phyloP scores from a whole-genome alignment of 2,797 vertebrate genomes.

The Zalophus californianus region DNA sequence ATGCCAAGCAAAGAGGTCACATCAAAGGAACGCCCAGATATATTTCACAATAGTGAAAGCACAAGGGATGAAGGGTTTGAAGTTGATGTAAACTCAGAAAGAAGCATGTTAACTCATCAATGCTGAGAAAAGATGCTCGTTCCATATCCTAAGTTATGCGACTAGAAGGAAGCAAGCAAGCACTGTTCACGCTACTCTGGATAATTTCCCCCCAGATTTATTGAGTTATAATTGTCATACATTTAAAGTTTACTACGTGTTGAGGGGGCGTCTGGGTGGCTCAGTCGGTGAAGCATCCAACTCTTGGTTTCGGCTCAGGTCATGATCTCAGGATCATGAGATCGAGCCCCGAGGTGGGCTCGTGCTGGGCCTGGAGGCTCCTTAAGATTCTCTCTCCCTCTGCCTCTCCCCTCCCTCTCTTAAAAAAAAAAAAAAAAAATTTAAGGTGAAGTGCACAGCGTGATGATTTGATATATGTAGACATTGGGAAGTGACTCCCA shows the following conservation, averaged over 20 bases:
- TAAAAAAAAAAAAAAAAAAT: not conserved
- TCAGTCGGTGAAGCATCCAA: not conserved
- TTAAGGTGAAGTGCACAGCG: not conserved
- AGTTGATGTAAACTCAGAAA: not conserved
- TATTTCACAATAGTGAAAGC: not conserved
- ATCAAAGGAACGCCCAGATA: not conserved
- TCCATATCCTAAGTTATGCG: not conserved
- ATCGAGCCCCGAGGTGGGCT: not conserved
- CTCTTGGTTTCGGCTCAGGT: not conserved
- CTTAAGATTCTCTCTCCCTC: not conserved
- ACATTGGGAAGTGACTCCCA: not conserved
- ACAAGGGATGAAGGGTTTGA: not conserved
- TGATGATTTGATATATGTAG: not conserved
- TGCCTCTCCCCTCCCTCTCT: not conserved
- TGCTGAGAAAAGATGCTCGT: not conserved
- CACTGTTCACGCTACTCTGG: not conserved
- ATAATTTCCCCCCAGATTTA: not conserved
- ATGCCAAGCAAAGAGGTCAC: not conserved
- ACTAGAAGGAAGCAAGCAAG: not conserved
- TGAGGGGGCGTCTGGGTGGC: not conserved
- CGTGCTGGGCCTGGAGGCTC: not conserved
- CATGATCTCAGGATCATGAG: not conserved
- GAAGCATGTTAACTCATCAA: not conserved
- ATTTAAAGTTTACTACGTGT: not conserved
- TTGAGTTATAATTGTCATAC: not conserved